These are phyloP conservation scores for Hoplodrina ambigua DNA, from an alignment of 2,888 invertebrate genomes.

Conservation along the genomic window DNA sequence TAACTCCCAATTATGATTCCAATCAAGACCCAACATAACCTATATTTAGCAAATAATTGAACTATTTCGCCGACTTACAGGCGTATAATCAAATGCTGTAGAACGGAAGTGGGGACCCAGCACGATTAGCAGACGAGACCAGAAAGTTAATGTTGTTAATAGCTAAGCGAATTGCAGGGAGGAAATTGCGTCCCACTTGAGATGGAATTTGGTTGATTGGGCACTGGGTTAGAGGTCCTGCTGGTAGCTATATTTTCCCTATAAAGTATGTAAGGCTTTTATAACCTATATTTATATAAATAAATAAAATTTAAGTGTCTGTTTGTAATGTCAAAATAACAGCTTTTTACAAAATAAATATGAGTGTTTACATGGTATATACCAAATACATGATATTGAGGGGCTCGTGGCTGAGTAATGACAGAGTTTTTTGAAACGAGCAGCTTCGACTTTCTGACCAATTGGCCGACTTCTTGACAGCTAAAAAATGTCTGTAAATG, in stretches of 20 bases:
- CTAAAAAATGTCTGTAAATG: no score
- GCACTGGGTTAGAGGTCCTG: conserved; percentile 76
- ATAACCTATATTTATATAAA: no score
- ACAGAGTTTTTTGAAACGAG: no score
- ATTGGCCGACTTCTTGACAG: no score
- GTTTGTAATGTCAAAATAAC: no score
- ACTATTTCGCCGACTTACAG: conserved; percentile 74
- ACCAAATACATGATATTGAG: no score
- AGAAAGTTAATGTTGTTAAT: conserved; percentile 87
- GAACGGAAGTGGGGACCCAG: conserved; percentile 80
- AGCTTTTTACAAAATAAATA: no score
- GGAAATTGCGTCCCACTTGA: conserved; percentile 87
- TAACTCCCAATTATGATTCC: conserved; percentile 26
- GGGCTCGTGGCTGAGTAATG: no score
- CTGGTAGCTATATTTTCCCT: conserved; percentile 14
- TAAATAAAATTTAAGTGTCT: no score
- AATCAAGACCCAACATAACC: conserved; percentile 42
- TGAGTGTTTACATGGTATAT: no score
- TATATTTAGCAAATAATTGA: conserved; percentile 67
- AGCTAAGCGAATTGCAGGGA: conserved; percentile 81
- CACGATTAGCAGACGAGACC: conserved; percentile 85
- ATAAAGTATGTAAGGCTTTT: not conserved
- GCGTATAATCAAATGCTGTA: conserved; percentile 79
- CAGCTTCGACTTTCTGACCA: no score
- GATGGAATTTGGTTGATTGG: conserved; percentile 81